Conservation (phyloP, 2,113 vertebrate species). For the Psettodes erumei region DNA sequence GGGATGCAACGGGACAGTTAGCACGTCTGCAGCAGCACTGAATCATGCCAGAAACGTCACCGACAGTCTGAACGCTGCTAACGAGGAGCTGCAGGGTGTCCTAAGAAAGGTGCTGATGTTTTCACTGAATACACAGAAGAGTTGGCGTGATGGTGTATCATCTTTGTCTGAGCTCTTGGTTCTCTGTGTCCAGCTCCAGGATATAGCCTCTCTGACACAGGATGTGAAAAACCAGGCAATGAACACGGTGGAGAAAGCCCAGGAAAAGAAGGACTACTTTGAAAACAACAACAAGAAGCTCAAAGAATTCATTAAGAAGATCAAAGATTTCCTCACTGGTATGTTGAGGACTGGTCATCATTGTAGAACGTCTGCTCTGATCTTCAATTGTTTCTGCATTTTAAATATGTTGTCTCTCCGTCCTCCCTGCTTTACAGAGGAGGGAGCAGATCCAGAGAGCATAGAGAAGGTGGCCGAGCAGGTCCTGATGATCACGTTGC, state of each 20-base stretch:
- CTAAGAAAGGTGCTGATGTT: slow-evolving; percentile 80
- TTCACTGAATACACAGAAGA: not conserved
- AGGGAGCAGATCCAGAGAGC: slow-evolving; percentile 88
- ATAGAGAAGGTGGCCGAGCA: slow-evolving; percentile 87
- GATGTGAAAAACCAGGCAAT: slow-evolving; percentile 81
- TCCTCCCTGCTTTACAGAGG: slow-evolving; percentile 76
- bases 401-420: not conserved
- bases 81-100: slow-evolving; percentile 76
- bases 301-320: slow-evolving; percentile 85
- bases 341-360: too few species aligned
- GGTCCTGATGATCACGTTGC: slow-evolving; percentile 86
- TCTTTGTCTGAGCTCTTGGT: not conserved
- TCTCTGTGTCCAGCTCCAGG: slow-evolving; percentile 77
- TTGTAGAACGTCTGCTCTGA: too few species aligned
- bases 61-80: slow-evolving; percentile 71
- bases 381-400: not conserved
- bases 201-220: slow-evolving; percentile 81
- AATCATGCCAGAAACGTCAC: slow-evolving; percentile 66
- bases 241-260: slow-evolving; percentile 79
- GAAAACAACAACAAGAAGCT: slow-evolving; percentile 83
- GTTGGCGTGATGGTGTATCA: not conserved
- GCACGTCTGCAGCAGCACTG: slow-evolving; percentile 76
- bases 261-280: slow-evolving; percentile 77
- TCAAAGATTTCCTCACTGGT: slow-evolving; percentile 90
- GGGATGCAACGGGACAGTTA: slow-evolving; percentile 83